phyloP scores from a whole-genome alignment of 2,797 vertebrate species.

The Antrozous pallidus region DNA sequence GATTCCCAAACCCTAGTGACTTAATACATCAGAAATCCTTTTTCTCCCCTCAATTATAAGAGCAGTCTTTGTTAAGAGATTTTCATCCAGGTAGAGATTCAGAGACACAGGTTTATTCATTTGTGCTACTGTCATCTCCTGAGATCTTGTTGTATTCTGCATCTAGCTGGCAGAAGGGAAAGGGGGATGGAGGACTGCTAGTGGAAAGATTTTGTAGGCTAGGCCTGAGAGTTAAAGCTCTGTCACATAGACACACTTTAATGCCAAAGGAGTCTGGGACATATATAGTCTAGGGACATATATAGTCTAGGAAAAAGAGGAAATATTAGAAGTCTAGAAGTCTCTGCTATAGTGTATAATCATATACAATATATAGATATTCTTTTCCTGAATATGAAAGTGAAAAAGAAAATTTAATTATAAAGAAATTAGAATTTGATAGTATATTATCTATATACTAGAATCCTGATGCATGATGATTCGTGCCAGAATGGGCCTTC shows the following conservation, averaged over 20 bases:
- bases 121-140: neutral
- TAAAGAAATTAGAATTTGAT: slow-evolving; percentile 5
- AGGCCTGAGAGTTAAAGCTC: neutral
- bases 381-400: neutral
- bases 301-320: neutral
- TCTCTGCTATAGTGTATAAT: neutral
- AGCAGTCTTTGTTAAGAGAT: neutral
- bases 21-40: neutral
- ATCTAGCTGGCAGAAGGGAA: neutral
- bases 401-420: neutral
- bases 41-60: neutral
- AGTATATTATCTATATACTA: neutral
- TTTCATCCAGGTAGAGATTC: neutral
- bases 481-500: too few relatives aligned
- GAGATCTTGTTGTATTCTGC: neutral
- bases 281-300: neutral
- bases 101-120: neutral
- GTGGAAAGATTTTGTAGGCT: too few relatives aligned
- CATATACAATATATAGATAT: neutral
- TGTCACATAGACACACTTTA: neutral
- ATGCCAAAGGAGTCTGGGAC: neutral
- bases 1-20: neutral
- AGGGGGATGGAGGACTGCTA: neutral
- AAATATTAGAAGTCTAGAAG: neutral
- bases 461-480: too few relatives aligned